These are phyloP conservation scores for Arremon aurantiirostris DNA, from an alignment of 2,797 vertebrate genomes.

Conservation along the genomic window DNA sequence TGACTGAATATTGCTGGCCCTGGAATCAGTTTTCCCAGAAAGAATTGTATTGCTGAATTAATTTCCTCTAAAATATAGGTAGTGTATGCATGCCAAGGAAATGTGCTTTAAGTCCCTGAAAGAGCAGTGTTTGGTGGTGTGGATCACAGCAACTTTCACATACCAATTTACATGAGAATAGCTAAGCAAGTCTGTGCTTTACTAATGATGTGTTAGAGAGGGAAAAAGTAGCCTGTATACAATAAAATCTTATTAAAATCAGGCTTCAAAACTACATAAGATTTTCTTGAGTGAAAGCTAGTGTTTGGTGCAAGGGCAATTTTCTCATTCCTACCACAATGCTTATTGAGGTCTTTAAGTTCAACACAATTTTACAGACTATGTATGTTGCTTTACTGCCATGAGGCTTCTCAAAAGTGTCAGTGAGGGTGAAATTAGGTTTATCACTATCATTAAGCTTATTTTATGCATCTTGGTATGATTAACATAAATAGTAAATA, in stretches of 20 bases:
- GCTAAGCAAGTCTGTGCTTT: not conserved
- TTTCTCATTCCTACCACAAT: not conserved
- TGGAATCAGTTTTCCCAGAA: not conserved
- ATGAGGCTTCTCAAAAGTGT: not conserved
- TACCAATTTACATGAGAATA: not conserved
- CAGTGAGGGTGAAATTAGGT: not conserved
- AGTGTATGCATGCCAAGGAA: not conserved
- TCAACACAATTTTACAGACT: not conserved
- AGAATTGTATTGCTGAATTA: not conserved
- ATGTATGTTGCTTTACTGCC: not conserved
- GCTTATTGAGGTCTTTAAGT: not conserved
- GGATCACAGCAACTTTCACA: not conserved
- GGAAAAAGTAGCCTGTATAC: not conserved
- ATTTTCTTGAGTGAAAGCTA: not conserved
- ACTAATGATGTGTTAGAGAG: not conserved
- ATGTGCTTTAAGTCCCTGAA: accelerated
- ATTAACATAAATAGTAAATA: not conserved
- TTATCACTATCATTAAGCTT: not conserved
- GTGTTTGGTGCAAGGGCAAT: not conserved
- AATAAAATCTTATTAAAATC: not conserved
- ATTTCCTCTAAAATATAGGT: not conserved
- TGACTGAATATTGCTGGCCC: not conserved
- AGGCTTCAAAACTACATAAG: not conserved
- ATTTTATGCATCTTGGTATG: not conserved
- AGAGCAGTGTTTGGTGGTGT: not conserved